Evolutionary conservation across 2,888 invertebrate genomes (phyloP).

Genomic region (Aporophyla nigra): DNA sequence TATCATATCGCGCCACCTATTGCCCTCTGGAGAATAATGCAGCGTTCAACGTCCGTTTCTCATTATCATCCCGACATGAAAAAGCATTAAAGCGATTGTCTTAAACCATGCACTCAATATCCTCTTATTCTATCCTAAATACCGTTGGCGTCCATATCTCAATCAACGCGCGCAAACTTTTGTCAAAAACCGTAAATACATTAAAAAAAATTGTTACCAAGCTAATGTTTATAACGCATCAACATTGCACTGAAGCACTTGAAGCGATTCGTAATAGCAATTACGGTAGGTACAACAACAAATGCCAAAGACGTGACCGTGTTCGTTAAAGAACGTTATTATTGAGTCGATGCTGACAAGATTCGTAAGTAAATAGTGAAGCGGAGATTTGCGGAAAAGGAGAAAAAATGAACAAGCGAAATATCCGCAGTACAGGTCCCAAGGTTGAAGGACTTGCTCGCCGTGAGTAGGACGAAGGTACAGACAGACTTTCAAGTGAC

Average conservation of each 20-base stretch:
- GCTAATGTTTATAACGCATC: conserved; percentile 17
- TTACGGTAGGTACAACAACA: conserved; percentile 51
- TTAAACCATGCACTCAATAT: conserved; percentile 20
- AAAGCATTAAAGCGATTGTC: conserved; percentile 67
- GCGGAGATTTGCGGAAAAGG: conserved; percentile 85
- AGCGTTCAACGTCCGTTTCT: conserved; percentile 82
- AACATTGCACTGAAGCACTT: conserved; percentile 43
- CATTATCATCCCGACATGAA: conserved; percentile 78
- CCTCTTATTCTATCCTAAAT: neutral
- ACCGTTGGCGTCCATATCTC: neutral
- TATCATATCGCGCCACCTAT: conserved; percentile 86
- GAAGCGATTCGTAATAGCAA: conserved; percentile 46
- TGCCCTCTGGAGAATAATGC: conserved; percentile 86
- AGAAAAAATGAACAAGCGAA: conserved; percentile 83
- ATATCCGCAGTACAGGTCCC: conserved; percentile 84
- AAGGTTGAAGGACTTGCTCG: conserved; percentile 87
- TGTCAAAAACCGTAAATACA: neutral
- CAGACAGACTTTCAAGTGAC: conserved; percentile 85
- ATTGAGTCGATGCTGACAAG: conserved; percentile 57
- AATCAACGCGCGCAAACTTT: neutral
- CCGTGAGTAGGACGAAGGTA: conserved; percentile 81
- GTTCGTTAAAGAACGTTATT: conserved; percentile 54
- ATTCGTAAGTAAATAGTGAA: conserved; percentile 72
- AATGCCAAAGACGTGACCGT: conserved; percentile 72
- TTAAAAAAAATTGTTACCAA: conserved; percentile 1